Conservation (phyloP, 2,113 vertebrate species). For the Natator depressus region DNA sequence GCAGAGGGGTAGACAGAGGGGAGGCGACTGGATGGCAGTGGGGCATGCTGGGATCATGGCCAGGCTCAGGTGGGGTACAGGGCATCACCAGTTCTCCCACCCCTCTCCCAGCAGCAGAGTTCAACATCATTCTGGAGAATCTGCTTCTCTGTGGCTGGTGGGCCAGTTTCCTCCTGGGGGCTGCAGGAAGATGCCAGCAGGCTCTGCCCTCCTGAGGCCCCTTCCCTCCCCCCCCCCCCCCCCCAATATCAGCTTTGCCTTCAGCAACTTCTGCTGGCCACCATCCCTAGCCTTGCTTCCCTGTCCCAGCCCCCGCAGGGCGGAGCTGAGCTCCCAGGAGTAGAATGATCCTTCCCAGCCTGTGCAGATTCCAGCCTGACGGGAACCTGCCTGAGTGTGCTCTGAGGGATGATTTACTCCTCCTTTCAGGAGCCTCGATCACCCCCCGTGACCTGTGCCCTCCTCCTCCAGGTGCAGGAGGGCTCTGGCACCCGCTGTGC, state of each 20-base stretch:
- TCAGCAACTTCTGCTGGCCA: background rate
- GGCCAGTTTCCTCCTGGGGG: background rate
- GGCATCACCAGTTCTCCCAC: no score
- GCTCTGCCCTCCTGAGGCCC: background rate
- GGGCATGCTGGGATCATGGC: no score
- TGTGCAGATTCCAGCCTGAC: background rate
- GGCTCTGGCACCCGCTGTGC: background rate
- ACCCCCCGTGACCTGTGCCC: background rate
- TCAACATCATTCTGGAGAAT: background rate
- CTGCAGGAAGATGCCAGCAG: background rate
- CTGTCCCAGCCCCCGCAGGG: background rate
- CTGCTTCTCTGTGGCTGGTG: no score
- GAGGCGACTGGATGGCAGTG: background rate
- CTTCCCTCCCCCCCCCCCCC: accelerated
- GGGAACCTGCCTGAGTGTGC: background rate
- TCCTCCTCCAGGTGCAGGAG: background rate
- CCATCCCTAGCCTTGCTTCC: background rate
- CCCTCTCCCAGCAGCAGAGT: background rate
- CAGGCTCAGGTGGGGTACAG: no score
- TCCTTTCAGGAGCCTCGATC: background rate
- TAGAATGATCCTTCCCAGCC: background rate
- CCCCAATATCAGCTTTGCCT: background rate
- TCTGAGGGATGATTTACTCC: background rate
- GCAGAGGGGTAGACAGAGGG: background rate
- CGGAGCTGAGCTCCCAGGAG: background rate